A percentile compares a stretch with the other conserved stretches of the same genome.
Conservation (phyloP, 1,140 invertebrate genomes). For the Pantala flavescens region DNA sequence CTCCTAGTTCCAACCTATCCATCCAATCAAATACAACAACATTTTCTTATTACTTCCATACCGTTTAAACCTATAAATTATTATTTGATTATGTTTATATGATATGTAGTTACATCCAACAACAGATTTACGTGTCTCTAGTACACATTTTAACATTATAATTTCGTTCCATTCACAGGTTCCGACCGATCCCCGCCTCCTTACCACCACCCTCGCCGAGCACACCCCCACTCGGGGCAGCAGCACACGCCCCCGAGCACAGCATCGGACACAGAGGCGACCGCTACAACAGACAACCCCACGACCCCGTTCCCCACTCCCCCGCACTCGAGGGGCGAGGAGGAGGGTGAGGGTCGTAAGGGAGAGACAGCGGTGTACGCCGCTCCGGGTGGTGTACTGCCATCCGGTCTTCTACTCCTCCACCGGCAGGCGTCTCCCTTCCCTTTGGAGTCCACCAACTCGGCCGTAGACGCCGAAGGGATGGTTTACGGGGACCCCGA, state of each 20-base stretch:
- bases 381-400: neutral
- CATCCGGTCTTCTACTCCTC: neutral
- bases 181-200: neutral
- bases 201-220: neutral
- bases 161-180: neutral
- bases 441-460: constrained; percentile 51
- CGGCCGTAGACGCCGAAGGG: neutral
- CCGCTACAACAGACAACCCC: constrained; percentile 38
- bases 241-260: constrained; percentile 29
- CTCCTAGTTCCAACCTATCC: no score
- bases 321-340: constrained; percentile 34
- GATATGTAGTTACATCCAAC: no score
- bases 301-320: constrained; percentile 39
- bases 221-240: neutral
- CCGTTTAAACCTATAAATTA: no score
- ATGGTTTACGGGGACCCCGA: neutral
- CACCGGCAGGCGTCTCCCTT: constrained; percentile 54
- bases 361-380: constrained; percentile 1
- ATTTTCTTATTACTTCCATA: no score
- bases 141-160: no score
- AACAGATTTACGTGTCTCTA: no score
- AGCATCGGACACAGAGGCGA: constrained; percentile 46
- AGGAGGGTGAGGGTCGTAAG: neutral
- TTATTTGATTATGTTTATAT: no score
- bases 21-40: no score